Conservation (phyloP, 2,797 vertebrate genomes). For the Pangasius larnaudii region DNA sequence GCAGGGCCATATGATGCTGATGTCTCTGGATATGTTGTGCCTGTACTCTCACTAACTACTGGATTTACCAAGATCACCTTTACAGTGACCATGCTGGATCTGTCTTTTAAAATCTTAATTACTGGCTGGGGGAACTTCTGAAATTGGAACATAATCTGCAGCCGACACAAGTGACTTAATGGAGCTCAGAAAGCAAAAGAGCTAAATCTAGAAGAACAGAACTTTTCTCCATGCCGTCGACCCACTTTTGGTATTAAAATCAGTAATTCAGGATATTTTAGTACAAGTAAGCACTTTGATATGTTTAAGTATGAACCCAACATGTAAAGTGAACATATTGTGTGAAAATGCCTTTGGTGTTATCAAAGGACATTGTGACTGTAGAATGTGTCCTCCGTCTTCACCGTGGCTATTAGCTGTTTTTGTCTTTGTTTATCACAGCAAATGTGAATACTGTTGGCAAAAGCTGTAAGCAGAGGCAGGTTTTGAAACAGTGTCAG, state of each 20-base stretch:
- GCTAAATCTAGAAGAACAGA: constrained; percentile 82
- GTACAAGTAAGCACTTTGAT: constrained; percentile 98
- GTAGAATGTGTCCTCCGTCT: constrained; percentile 85
- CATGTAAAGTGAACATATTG: constrained; percentile 84
- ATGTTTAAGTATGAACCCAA: constrained; percentile 93
- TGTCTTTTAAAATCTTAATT: constrained; percentile 50
- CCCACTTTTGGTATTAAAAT: constrained; percentile 95
- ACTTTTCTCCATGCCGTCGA: constrained; percentile 88
- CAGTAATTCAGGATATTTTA: constrained; percentile 97
- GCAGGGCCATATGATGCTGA: constrained; percentile 81
- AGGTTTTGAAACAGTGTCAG: constrained; percentile 88
- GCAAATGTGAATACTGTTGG: constrained; percentile 86
- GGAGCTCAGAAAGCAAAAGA: constrained; percentile 78
- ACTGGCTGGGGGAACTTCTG: constrained; percentile 41
- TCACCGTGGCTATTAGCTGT: constrained; percentile 90
- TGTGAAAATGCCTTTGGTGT: constrained; percentile 75
- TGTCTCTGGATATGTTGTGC: constrained; percentile 84
- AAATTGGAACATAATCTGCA: constrained; percentile 60
- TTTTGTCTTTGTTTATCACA: constrained; percentile 86
- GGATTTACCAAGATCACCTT: constrained; percentile 81
- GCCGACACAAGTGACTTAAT: constrained; percentile 82
- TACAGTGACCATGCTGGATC: constrained; percentile 67
- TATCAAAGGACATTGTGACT: constrained; percentile 83
- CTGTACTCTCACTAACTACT: constrained; percentile 84
- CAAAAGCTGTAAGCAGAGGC: constrained; percentile 83